Percentiles rank a stretch among this genome's conserved stretches.
Conservation (phyloP, 2,797 vertebrate genomes). For the Oreochromis mossambicus region DNA sequence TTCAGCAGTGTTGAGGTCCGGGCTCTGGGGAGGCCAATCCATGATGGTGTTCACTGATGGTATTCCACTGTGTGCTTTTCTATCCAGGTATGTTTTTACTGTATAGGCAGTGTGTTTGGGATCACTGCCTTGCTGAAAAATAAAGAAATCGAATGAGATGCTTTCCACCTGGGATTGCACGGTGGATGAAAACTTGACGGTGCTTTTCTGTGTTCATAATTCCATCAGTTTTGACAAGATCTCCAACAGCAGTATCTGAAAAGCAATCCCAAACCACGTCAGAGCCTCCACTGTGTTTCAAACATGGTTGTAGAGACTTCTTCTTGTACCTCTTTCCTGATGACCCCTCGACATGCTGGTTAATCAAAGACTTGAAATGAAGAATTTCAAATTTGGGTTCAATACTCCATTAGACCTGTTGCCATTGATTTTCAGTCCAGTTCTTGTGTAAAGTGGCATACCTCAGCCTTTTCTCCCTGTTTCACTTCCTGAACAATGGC, state of each 20-base stretch:
- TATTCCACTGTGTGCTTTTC: not conserved
- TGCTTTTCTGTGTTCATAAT: not conserved
- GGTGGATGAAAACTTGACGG: rapidly evolving
- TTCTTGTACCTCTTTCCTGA: not conserved
- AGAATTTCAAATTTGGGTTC: not conserved
- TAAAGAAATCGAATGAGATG: not conserved
- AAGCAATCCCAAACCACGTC: not conserved
- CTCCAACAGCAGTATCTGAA: not conserved
- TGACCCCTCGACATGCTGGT: not conserved
- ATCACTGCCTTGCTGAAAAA: not conserved
- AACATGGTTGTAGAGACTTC: not conserved
- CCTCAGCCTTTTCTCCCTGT: not conserved
- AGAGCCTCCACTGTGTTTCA: not conserved
- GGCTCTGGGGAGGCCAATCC: too few species aligned
- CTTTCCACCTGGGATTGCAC: not conserved
- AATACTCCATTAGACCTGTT: rapidly evolving
- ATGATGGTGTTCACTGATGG: too few species aligned
- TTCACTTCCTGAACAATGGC: not conserved
- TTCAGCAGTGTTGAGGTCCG: not conserved
- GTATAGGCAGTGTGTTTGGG: not conserved
- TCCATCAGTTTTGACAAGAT: not conserved
- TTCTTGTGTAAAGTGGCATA: not conserved
- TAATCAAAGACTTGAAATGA: not conserved
- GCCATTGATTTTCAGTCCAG: rapidly evolving
- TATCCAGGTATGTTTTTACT: not conserved